Base-by-base conservation (phyloP, 1,140 invertebrate genomes). In the Megalopta genalis region DNA sequence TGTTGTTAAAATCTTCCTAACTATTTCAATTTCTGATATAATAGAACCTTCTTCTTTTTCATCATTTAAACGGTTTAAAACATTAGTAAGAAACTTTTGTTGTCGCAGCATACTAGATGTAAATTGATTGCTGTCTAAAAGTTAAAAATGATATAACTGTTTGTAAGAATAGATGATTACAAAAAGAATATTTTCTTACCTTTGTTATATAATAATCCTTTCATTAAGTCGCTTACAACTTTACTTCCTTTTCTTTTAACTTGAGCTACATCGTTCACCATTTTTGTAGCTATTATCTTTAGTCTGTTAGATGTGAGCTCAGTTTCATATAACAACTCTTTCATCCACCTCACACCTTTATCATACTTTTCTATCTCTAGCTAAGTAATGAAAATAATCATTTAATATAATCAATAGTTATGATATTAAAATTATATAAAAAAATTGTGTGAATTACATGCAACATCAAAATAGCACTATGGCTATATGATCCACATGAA, bases 351-450 rank as follows among this genome's bases (percentile, higher is more conserved):
- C 2, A 98, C 94, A 1, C 96, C 96, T 86, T 94, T 94, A 8
- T 94, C 93, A 89, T 97, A 98, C 87, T 97, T 96, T 54, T 94
- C 92, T 16, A 95, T 94, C 91, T 97, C 97, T 32, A 96, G 94
- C 96, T 97, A 66, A 39, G 62, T 18, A 25, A 70, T 32, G 60
- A 72, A 57, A 57, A 62, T 0, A 73, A 23, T 75, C 27, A 68
- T 69, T 69, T 77, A 16, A 39, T 23, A 37, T 5, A 63, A 23
- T 39, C 57, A 54, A 60, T 27, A 64, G 25, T 39, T n/a, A 10
- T 25, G 25, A 79, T 62, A 72, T 59, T 16, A 71, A 32, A 65
- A 64, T 77, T 64, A 63, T 73, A 21, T 39, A 67, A 12, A 76
- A 79, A 75, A 21, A 73, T 23, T 1, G 23, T 75, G 42, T 81